Evolutionary conservation across 1,140 invertebrate species (phyloP), one percentile per base, ranked within the genome.

Genomic region (Nautilus pompilius): DNA sequence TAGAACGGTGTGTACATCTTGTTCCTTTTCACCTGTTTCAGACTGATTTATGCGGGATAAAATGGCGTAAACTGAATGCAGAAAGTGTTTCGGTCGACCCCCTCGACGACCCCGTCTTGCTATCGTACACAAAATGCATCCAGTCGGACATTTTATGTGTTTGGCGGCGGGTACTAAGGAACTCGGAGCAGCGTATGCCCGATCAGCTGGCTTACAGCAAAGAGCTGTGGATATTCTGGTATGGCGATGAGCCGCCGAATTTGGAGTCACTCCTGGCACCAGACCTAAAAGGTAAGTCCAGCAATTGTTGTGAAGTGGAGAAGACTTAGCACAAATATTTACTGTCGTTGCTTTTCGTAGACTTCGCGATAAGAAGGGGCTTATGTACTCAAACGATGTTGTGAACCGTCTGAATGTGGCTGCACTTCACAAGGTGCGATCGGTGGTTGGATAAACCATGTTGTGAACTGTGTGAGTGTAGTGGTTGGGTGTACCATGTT

Each of bases 211-310:
- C 63, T 29, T 76, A 60, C 63, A 72, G 69, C 80, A 98, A 98
- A 86, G 95, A 98, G 83, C 87, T 99, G 17, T 98, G 96, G 96
- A 92, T 98, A 77, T 98, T 99, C 85, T 98, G 96, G 95, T 98
- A 98, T 85, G 95, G 95, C 74, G 93, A 97, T 81, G 93, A 97
- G 84, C 95, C 95, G 15, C 64, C 73, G 30, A 92, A 95, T 82
- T 68, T 87, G 28, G 71, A 76, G 26, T 78, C 77, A 30, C 69
- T 86, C 29, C 70, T 87, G 15, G 78, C 80, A 22, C 71, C 80
- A 60, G 85, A 86, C 59, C 87, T 96, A 56, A 89, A 87, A 77
- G 90, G 90, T 71, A 87, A 89, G 63, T 62, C 20, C 8, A 24
- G n/a, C n/a, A n/a, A n/a, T n/a, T n/a, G n/a, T n/a, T n/a, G n/a